Evolutionary conservation across 2,888 invertebrate species (phyloP).

Genomic region (Phalera bucephala): DNA sequence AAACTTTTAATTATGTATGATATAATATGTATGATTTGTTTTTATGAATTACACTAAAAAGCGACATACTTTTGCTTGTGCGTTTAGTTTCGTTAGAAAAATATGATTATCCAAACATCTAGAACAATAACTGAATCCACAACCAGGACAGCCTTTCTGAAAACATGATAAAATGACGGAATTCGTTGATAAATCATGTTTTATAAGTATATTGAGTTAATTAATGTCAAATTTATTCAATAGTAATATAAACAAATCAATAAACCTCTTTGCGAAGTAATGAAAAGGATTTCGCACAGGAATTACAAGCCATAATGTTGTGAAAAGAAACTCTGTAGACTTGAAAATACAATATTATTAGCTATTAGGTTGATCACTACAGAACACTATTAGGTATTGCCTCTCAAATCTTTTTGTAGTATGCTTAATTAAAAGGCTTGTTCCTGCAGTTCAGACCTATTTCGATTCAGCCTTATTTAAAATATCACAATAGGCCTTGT

Average conservation of each 20-base stretch:
- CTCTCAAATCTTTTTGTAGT: too few species aligned
- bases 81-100: conserved; percentile 84
- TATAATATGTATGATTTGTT: too few species aligned
- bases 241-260: too few species aligned
- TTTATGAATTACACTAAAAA: too few species aligned
- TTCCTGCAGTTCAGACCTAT: too few species aligned
- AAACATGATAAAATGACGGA: conserved; percentile 36
- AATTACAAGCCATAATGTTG: conserved; percentile 81
- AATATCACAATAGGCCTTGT: too few species aligned
- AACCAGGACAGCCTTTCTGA: conserved; percentile 92
- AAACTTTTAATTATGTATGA: conserved; percentile 50
- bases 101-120: conserved; percentile 90
- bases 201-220: too few species aligned
- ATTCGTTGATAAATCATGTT: not conserved
- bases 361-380: too few species aligned
- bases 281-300: conserved; percentile 87
- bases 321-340: not conserved
- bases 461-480: too few species aligned
- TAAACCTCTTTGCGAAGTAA: conserved; percentile 88
- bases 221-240: too few species aligned
- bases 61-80: conserved; percentile 87
- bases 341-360: not conserved
- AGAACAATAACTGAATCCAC: conserved; percentile 92
- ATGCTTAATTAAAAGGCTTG: too few species aligned
- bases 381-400: too few species aligned